Percentiles rank a stretch among this genome's conserved stretches.
phyloP scores from a whole-genome alignment of 2,797 vertebrate genomes.

The Setipinna tenuifilis region DNA sequence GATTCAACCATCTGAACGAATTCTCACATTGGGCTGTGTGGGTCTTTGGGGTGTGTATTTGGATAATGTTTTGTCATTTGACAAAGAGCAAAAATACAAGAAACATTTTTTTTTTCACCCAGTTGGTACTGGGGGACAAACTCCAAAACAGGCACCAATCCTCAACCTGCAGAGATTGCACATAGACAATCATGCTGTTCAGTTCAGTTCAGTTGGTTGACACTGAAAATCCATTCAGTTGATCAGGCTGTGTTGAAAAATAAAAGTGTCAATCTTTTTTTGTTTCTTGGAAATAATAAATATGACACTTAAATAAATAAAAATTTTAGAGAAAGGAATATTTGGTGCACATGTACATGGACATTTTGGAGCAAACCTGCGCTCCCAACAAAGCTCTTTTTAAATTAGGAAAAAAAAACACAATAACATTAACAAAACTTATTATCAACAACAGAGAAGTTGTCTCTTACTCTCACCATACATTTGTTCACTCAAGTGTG shows the following conservation, averaged over 20 bases:
- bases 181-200: background rate
- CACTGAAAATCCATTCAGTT: background rate
- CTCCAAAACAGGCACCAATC: background rate
- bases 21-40: background rate
- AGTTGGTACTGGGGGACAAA: background rate
- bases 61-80: background rate
- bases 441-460: background rate
- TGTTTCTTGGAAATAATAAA: constrained; percentile 74
- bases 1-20: background rate
- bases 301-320: constrained; percentile 80
- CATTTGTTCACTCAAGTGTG: background rate
- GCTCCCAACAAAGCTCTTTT: constrained; percentile 69
- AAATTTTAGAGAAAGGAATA: constrained; percentile 63
- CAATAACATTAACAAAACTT: constrained; percentile 50
- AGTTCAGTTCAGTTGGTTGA: background rate
- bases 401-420: constrained; percentile 47
- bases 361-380: constrained; percentile 75
- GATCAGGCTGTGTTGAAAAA: background rate
- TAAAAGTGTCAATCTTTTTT: constrained; percentile 14
- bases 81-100: background rate
- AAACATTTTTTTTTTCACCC: background rate
- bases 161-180: background rate
- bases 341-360: constrained; percentile 56
- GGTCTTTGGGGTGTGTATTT: background rate
- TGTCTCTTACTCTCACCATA: background rate